Conservation (phyloP, 2,797 vertebrate genomes). For the Cygnus olor region DNA sequence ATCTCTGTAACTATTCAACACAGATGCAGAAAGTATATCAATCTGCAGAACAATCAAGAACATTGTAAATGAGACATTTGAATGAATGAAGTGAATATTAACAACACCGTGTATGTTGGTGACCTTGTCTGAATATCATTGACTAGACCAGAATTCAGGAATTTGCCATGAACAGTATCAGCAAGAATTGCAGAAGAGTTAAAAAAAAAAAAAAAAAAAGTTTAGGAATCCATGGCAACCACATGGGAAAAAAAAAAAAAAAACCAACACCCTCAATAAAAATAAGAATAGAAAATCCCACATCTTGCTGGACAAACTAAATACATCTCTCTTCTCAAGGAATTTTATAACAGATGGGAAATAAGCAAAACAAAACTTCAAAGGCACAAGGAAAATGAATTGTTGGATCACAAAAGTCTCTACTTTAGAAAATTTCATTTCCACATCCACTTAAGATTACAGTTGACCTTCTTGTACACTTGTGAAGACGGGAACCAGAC, state of each 20-base stretch:
- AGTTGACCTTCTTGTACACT: rapidly evolving
- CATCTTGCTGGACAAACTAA: background rate
- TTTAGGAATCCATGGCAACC: background rate
- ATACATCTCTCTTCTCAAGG: background rate
- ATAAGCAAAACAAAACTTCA: background rate
- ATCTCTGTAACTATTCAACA: background rate
- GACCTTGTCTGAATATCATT: background rate
- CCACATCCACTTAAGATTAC: background rate
- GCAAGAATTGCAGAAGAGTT: background rate
- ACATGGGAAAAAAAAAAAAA: background rate
- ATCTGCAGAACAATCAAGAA: background rate
- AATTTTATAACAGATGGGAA: background rate
- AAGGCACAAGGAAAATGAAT: background rate
- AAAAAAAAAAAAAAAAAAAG: background rate
- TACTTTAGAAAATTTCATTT: background rate
- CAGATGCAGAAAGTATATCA: background rate
- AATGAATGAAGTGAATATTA: background rate
- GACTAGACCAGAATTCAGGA: background rate
- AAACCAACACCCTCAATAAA: background rate
- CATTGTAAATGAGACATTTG: background rate
- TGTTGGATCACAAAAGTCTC: background rate
- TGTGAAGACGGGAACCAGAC: background rate
- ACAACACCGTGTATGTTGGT: background rate
- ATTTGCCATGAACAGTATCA: background rate
- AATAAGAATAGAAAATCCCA: background rate